Evolutionary conservation across 2,797 vertebrate genomes (phyloP).

Genomic region (Danio kyathit): DNA sequence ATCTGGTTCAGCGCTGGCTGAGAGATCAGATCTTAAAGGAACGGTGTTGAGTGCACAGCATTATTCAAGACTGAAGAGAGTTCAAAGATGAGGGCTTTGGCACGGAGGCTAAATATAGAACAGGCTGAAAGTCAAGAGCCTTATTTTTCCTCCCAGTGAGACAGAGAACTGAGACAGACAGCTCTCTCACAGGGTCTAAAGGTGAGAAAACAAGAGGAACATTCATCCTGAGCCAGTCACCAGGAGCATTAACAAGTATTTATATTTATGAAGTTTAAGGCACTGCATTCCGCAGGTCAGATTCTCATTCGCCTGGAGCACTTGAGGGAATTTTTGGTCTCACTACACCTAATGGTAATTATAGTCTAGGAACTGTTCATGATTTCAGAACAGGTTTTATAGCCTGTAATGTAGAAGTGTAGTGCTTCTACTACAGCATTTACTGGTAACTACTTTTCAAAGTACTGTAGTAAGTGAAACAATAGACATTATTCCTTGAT

Average conservation of each 20-base stretch:
- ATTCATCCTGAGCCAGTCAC: slow-evolving; percentile 1
- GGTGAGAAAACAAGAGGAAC: neutral
- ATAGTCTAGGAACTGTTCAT: neutral
- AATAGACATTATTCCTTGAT: too few species aligned
- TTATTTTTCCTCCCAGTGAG: neutral
- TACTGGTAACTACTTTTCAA: neutral
- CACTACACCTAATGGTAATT: neutral
- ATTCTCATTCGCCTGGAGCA: neutral
- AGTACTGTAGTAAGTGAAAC: too few species aligned
- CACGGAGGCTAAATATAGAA: slow-evolving; percentile 29
- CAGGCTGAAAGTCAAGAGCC: slow-evolving; percentile 24
- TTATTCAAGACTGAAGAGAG: slow-evolving; percentile 7
- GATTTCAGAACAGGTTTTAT: neutral
- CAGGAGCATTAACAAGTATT: neutral
- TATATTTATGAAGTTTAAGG: neutral
- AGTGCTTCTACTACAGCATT: neutral
- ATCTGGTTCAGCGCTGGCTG: neutral
- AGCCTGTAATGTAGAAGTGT: neutral
- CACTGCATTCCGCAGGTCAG: neutral
- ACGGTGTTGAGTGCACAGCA: neutral
- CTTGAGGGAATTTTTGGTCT: neutral
- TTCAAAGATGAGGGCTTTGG: slow-evolving; percentile 22
- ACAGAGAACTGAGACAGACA: neutral
- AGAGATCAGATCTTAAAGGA: neutral
- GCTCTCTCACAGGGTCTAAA: neutral